Evolutionary conservation across 2,888 invertebrate genomes (phyloP).

Genomic region (Ochropleura leucogaster): DNA sequence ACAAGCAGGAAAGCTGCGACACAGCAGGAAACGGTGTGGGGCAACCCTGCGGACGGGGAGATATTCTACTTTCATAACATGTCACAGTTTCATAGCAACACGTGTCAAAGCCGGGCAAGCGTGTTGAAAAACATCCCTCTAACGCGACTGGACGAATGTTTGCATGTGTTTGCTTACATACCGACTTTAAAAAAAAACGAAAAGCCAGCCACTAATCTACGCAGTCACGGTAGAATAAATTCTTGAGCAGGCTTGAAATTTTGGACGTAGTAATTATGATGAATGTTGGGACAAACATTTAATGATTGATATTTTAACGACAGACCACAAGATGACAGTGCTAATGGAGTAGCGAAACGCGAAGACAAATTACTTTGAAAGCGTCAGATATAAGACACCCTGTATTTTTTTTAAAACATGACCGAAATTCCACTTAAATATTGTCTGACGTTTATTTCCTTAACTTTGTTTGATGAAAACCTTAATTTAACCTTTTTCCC

Average conservation of each 20-base stretch:
- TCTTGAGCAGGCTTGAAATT: slow-evolving; percentile 27
- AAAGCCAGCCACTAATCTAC: background rate
- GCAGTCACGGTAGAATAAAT: slow-evolving; percentile 21
- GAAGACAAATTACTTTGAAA: slow-evolving; percentile 60
- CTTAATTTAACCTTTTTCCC: background rate
- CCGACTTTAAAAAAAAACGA: slow-evolving; percentile 43
- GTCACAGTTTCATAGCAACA: slow-evolving; percentile 76
- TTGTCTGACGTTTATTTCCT: slow-evolving; percentile 21
- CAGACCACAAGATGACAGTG: slow-evolving; percentile 59
- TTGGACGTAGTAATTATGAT: slow-evolving; percentile 57
- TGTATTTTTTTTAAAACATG: slow-evolving; percentile 28
- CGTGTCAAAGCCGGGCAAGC: slow-evolving; percentile 71
- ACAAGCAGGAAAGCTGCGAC: slow-evolving; percentile 74
- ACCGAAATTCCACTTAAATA: slow-evolving; percentile 10
- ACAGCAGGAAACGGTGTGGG: slow-evolving; percentile 71
- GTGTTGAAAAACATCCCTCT: slow-evolving; percentile 70
- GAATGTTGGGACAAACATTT: slow-evolving; percentile 57
- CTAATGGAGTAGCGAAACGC: slow-evolving; percentile 61
- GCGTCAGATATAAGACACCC: slow-evolving; percentile 32
- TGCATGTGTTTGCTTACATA: slow-evolving; percentile 65
- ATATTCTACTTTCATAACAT: slow-evolving; percentile 76
- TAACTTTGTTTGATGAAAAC: background rate
- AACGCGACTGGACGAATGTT: slow-evolving; percentile 54
- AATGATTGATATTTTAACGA: slow-evolving; percentile 66
- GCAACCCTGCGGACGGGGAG: slow-evolving; percentile 69